A percentile compares a stretch with the other conserved stretches of the same genome.
These are phyloP conservation scores for Sinosuthora webbiana DNA, from an alignment of 2,113 vertebrate species.

Conservation along the genomic window DNA sequence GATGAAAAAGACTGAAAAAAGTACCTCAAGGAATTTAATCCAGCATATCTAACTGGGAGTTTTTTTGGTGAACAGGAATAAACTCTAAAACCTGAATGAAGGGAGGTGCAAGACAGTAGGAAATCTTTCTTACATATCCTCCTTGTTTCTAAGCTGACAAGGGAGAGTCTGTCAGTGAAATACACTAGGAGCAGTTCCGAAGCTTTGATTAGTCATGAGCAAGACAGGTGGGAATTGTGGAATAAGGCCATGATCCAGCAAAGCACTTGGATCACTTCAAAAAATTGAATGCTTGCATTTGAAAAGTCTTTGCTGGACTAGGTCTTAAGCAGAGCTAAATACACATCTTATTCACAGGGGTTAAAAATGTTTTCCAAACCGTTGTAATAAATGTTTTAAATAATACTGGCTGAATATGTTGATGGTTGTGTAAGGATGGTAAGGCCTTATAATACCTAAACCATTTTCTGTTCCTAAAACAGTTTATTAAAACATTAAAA, in stretches of 20 bases:
- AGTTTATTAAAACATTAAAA: not conserved
- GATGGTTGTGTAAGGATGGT: not conserved
- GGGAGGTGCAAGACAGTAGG: not conserved
- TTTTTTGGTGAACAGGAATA: not conserved
- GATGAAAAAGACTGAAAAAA: not conserved
- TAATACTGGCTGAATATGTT: not conserved
- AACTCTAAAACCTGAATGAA: not conserved
- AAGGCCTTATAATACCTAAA: not conserved
- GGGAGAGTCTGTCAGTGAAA: not conserved
- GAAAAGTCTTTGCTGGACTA: not conserved
- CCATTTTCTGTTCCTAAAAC: not conserved
- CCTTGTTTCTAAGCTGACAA: not conserved
- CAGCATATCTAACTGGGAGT: not conserved
- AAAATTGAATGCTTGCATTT: not conserved
- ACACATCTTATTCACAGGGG: not conserved
- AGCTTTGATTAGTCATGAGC: not conserved
- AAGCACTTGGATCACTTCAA: not conserved
- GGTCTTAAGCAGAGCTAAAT: not conserved
- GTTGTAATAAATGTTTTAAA: slow-evolving; percentile 26
- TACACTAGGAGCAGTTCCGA: not conserved
- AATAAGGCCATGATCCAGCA: not conserved
- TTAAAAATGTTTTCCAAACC: not conserved
- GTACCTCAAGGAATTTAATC: not conserved
- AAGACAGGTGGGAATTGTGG: not conserved
- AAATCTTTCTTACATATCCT: not conserved